Evolutionary conservation across 2,888 invertebrate genomes (phyloP).

Genomic region (Euclidia mi): DNA sequence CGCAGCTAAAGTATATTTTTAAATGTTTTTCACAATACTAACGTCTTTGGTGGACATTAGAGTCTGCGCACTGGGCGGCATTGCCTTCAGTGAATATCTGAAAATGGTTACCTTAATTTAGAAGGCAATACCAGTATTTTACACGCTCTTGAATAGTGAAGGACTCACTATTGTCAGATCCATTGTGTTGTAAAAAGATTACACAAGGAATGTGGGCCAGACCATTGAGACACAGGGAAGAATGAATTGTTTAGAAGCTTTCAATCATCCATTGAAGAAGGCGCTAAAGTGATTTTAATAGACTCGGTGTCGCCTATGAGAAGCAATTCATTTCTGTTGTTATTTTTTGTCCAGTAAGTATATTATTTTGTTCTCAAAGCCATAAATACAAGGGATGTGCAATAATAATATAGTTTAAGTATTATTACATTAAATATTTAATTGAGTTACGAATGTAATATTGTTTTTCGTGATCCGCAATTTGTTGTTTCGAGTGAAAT

Average conservation of each 20-base stretch:
- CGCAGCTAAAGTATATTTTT: conserved; percentile 2
- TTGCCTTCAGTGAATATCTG: conserved; percentile 76
- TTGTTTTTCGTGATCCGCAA: too few species aligned
- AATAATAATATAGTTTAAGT: too few species aligned
- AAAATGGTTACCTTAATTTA: conserved; percentile 86
- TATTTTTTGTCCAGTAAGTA: conserved; percentile 67
- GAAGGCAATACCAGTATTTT: conserved; percentile 77
- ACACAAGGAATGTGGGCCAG: conserved; percentile 84
- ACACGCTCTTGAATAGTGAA: conserved; percentile 77
- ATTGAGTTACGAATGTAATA: too few species aligned
- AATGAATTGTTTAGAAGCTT: conserved; percentile 86
- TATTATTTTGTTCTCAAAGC: conserved; percentile 52
- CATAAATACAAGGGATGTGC: conserved; percentile 13
- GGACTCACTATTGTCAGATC: conserved; percentile 75
- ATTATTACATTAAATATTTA: too few species aligned
- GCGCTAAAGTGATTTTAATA: conserved; percentile 89
- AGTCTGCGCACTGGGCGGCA: conserved; percentile 79
- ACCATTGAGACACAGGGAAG: conserved; percentile 80
- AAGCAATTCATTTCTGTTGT: conserved; percentile 78
- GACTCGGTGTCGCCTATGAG: conserved; percentile 85
- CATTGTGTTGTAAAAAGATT: conserved; percentile 85
- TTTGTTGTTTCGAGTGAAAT: too few species aligned
- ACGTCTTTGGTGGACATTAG: conserved; percentile 37
- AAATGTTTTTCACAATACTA: too few species aligned
- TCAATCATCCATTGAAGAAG: conserved; percentile 87